Conservation (phyloP, 2,113 vertebrate species). For the Hydrochoerus hydrochaeris region DNA sequence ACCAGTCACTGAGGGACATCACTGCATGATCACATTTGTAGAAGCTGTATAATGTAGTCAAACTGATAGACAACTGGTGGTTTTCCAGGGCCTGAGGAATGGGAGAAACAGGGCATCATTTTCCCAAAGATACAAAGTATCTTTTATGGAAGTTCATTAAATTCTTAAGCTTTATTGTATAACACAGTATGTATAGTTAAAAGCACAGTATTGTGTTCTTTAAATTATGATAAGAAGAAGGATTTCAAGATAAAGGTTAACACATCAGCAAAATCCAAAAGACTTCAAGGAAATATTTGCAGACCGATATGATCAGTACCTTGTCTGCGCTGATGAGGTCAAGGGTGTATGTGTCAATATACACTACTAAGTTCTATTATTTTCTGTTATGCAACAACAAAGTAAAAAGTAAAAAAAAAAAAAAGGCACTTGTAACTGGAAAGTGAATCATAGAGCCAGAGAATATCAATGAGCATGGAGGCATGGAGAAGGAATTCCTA, state of each 20-base stretch:
- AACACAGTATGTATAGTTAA: neutral
- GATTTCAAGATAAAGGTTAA: neutral
- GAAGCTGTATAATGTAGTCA: neutral
- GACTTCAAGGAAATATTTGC: neutral
- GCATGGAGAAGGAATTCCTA: neutral
- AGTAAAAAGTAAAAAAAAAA: neutral
- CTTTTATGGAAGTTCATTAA: neutral
- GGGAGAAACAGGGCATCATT: neutral
- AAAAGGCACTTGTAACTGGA: neutral
- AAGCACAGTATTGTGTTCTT: neutral
- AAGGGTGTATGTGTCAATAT: too few relatives aligned
- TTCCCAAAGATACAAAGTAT: neutral
- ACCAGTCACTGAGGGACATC: neutral
- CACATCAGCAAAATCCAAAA: neutral
- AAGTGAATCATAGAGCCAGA: neutral
- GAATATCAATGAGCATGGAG: neutral
- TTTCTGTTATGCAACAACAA: neutral
- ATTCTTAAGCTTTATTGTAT: neutral
- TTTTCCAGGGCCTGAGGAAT: too few relatives aligned
- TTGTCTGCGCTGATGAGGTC: neutral
- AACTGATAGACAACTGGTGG: neutral
- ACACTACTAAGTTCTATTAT: neutral
- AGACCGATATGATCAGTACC: neutral
- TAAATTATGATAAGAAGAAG: neutral
- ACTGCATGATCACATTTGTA: fast-evolving